Evolutionary conservation across 2,113 vertebrate species (phyloP).

Genomic region (Candoia aspera): DNA sequence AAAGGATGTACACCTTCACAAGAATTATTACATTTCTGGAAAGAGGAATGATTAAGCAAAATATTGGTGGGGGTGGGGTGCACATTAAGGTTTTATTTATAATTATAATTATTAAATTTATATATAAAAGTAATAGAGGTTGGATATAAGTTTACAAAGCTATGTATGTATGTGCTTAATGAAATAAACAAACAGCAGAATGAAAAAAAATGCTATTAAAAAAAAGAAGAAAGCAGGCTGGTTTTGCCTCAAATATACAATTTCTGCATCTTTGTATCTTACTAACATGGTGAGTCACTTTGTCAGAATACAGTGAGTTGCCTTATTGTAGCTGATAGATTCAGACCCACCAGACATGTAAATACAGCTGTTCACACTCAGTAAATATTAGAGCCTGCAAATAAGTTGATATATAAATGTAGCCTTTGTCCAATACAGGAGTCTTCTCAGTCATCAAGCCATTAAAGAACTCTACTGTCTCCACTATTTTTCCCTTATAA

Average conservation of each 20-base stretch:
- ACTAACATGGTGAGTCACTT: not conserved
- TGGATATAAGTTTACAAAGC: too few relatives aligned
- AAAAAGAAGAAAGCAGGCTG: too few relatives aligned
- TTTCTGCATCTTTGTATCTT: not conserved
- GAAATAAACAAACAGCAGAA: too few relatives aligned
- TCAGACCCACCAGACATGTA: not conserved
- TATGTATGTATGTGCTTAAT: too few relatives aligned
- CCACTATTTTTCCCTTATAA: not conserved
- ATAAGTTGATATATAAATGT: not conserved
- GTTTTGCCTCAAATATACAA: not conserved
- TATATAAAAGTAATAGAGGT: too few relatives aligned
- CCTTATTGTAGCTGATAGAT: not conserved
- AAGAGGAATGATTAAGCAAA: too few relatives aligned
- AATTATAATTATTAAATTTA: too few relatives aligned
- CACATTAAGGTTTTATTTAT: too few relatives aligned
- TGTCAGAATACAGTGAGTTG: not conserved
- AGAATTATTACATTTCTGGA: too few relatives aligned
- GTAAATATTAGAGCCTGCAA: not conserved
- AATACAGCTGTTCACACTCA: not conserved
- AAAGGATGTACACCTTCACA: too few relatives aligned
- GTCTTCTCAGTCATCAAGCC: not conserved
- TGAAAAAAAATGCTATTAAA: too few relatives aligned
- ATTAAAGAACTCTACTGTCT: not conserved
- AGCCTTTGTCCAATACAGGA: not conserved
- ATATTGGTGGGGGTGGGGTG: too few relatives aligned